Evolutionary conservation across 2,797 vertebrate species (phyloP), one percentile per base, ranked within the genome.

Genomic region (Tokudaia tokunoshimensis): DNA sequence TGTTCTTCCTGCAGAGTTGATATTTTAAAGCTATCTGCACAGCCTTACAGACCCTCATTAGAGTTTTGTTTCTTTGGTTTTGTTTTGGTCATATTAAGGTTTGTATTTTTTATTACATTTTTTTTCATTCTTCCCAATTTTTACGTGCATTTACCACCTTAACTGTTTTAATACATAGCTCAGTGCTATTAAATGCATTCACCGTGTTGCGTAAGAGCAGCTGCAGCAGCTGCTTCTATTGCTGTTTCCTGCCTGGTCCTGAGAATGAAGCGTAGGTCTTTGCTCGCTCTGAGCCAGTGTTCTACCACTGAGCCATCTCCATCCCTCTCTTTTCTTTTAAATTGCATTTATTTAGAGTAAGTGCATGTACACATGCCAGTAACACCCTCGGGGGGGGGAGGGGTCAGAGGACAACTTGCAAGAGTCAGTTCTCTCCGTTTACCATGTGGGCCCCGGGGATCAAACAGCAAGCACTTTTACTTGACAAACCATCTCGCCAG

Each of bases 21-120:
- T 86, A 92, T 47, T 82, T 96, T 29, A 13, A 78, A 85, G 59
- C 41, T 89, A 50, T 83, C 34, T 75, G 47, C 12, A 59, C 44
- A 81, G 65, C 34, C 37, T 31, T 90, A 6, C 67, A 89, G 91
- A 80, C 24, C 13, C 59, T 59, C 55, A 63, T 47, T 86, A 65
- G 14, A n/a, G 29, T 41, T 72, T 93, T 15, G 9, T n/a, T 44
- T 59, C 65, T 31, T 83, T 70, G 34, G 52, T 34, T 55, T 65
- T 70, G 29, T n/a, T 89, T 75, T 55, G 15, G 26, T n/a, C 63
- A 89, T 20, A 47, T 65, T 29, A 91, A 0, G 17, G 20, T 72
- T 72, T 74, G 37, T 44, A n/a, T n/a, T 55, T 44, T 59, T 44
- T 44, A 44, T 57, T 44, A 81, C 2, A 41, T 31, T 78, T 75